phyloP scores from a whole-genome alignment of 2,113 vertebrate genomes.

The Ptilonorhynchus violaceus region DNA sequence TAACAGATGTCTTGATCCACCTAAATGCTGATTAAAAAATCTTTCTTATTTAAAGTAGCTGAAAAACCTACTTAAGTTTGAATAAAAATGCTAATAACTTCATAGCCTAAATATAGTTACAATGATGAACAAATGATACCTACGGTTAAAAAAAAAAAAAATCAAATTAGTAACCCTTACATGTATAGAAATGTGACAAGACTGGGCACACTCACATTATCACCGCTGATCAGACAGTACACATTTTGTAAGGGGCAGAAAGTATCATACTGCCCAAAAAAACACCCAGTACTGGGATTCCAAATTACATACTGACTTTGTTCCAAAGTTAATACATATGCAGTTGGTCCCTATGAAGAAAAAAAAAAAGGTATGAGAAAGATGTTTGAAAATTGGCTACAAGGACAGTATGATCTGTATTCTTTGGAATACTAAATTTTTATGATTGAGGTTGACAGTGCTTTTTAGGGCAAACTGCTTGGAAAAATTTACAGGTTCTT shows the following conservation, averaged over 20 bases:
- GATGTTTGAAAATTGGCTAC: neutral
- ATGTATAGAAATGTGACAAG: neutral
- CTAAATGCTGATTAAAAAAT: neutral
- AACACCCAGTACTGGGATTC: conserved; percentile 90
- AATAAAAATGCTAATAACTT: neutral
- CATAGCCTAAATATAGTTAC: neutral
- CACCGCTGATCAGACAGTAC: conserved; percentile 84
- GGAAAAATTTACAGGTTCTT: neutral
- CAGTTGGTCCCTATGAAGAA: conserved; percentile 84
- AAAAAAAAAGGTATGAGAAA: neutral
- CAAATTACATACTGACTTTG: conserved; percentile 89
- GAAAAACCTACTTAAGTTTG: neutral
- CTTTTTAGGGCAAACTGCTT: neutral
- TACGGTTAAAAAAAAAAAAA: neutral
- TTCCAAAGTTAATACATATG: conserved; percentile 90
- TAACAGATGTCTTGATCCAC: neutral
- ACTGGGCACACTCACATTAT: conserved; percentile 84
- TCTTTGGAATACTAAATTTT: neutral
- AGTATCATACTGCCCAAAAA: conserved; percentile 91
- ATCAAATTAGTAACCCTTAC: accelerated
- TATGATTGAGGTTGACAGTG: neutral
- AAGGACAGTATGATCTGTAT: neutral
- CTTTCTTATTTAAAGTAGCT: neutral
- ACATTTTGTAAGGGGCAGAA: conserved; percentile 92
- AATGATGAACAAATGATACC: neutral